phyloP scores from a whole-genome alignment of 2,797 vertebrate genomes.

The Simalia tracyae region DNA sequence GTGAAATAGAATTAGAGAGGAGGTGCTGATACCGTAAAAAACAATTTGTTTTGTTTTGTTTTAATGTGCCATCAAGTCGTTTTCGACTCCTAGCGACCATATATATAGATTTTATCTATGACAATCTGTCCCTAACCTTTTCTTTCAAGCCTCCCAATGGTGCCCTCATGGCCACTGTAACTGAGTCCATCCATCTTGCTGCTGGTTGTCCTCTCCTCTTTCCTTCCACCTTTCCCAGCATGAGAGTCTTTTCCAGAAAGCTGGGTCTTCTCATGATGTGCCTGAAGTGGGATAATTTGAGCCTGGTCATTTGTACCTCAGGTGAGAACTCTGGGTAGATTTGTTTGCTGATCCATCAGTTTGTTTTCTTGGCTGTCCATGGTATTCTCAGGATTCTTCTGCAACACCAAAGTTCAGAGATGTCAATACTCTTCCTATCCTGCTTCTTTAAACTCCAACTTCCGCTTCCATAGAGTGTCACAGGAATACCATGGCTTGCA shows the following conservation, averaged over 20 bases:
- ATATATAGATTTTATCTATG: not conserved
- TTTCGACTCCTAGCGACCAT: not conserved
- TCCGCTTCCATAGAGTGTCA: not conserved
- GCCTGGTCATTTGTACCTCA: not conserved
- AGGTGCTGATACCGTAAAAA: not conserved
- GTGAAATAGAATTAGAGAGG: not conserved
- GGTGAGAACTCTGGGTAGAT: not conserved
- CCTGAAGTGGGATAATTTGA: not conserved
- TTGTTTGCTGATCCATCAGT: not conserved
- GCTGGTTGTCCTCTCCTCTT: not conserved
- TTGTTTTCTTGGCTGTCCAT: not conserved
- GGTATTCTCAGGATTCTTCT: not conserved
- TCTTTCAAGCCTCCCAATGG: not conserved
- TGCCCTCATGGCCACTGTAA: not conserved
- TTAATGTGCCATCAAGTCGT: not conserved
- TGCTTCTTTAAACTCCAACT: not conserved
- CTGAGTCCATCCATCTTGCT: not conserved
- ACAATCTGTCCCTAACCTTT: not conserved
- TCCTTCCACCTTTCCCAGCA: not conserved
- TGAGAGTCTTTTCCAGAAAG: not conserved
- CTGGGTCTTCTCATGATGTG: not conserved
- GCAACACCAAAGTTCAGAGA: not conserved
- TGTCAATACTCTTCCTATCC: not conserved
- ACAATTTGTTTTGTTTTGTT: not conserved
- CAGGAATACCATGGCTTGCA: not conserved